Conservation (phyloP, 2,797 vertebrate genomes). For the Loriculus beryllinus region DNA sequence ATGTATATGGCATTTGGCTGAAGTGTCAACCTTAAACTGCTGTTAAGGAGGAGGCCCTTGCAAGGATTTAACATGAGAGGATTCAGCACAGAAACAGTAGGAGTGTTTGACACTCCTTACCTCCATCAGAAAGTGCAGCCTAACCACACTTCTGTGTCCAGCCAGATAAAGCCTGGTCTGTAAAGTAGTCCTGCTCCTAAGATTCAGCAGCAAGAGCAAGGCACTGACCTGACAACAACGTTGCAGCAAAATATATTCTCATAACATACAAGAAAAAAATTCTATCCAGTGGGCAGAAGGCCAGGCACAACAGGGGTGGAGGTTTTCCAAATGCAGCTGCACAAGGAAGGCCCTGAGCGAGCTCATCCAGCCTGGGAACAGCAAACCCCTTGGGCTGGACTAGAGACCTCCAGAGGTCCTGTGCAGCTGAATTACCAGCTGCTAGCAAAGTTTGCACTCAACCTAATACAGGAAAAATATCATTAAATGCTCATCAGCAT, state of each 20-base stretch:
- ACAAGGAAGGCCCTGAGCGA: background rate
- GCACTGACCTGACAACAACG: background rate
- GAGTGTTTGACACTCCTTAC: background rate
- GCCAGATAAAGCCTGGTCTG: background rate
- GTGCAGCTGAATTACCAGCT: background rate
- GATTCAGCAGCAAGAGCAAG: background rate
- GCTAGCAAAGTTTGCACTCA: background rate
- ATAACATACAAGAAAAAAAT: background rate
- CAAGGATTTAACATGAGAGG: background rate
- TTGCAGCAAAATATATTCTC: background rate
- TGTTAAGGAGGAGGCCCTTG: background rate
- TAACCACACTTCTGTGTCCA: background rate
- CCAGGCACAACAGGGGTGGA: rapidly evolving
- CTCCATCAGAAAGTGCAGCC: background rate
- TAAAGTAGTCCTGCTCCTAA: background rate
- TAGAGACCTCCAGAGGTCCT: background rate
- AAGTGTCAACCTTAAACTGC: background rate
- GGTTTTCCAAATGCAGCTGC: background rate
- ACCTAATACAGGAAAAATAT: background rate
- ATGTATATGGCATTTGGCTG: background rate
- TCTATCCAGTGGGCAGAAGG: background rate
- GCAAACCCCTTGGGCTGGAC: background rate
- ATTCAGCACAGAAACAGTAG: background rate
- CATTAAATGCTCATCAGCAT: background rate
- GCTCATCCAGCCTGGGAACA: background rate